Conservation (phyloP, 2,888 invertebrate species). For the Drymonia ruficornis region DNA sequence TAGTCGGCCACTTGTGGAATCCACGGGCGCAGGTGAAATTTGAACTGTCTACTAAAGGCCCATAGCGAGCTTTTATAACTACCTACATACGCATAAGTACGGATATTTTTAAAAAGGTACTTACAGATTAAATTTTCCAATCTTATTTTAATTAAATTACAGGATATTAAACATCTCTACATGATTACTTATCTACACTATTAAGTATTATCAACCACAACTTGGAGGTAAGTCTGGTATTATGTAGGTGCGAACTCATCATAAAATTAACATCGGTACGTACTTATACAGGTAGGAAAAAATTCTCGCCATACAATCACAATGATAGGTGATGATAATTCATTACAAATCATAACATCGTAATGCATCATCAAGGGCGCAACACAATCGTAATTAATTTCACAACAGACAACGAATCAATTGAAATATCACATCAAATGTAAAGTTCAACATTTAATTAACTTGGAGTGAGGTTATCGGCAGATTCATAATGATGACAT, state of each 20-base stretch:
- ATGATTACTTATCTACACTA: no score
- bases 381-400: conserved; percentile 39
- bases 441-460: conserved; percentile 53
- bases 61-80: no score
- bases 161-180: no score
- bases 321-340: conserved; percentile 10
- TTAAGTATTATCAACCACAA: no score
- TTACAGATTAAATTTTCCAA: no score
- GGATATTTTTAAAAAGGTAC: no score
- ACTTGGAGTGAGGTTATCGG: conserved; percentile 50
- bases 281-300: not conserved
- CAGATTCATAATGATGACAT: conserved; percentile 36
- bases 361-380: conserved; percentile 17
- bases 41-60: conserved; percentile 28
- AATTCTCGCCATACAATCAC: conserved; percentile 3
- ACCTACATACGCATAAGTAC: no score
- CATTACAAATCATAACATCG: conserved; percentile 17
- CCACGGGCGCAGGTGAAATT: conserved; percentile 41
- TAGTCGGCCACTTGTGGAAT: conserved; percentile 43
- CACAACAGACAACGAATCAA: conserved; percentile 31
- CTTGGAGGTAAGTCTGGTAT: no score
- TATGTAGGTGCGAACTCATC: no score
- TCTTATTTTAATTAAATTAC: no score
- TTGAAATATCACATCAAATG: conserved; percentile 34
- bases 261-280: no score